Percentiles rank a stretch among this genome's conserved stretches.
Evolutionary conservation across 2,888 invertebrate species (phyloP).

Genomic region (Operophtera brumata): DNA sequence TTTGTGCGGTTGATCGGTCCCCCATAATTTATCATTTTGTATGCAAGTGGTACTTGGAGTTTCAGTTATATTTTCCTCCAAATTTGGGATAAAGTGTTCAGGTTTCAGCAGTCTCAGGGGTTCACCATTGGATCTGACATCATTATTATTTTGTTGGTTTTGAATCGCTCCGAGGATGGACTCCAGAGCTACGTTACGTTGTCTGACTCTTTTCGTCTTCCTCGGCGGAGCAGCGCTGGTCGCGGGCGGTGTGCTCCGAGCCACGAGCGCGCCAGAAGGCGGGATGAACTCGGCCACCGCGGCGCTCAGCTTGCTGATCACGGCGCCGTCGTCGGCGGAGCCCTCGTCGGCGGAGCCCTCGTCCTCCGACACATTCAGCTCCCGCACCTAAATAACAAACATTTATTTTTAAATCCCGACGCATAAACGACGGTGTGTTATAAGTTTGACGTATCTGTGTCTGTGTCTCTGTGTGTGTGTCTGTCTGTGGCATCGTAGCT

Average conservation of each 20-base stretch:
- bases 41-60: background rate
- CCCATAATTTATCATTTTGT: background rate
- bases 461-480: too few relatives aligned
- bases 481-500: too few relatives aligned
- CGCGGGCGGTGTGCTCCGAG: background rate
- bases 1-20: background rate
- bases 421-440: too few relatives aligned
- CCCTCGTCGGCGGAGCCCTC: constrained; percentile 25
- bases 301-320: constrained; percentile 28
- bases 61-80: background rate
- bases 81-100: constrained; percentile 30
- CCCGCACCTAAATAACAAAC: constrained; percentile 43
- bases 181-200: constrained; percentile 50
- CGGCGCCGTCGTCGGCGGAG: background rate
- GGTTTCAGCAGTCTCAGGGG: constrained; percentile 37
- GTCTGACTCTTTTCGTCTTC: constrained; percentile 18
- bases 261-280: background rate
- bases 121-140: background rate
- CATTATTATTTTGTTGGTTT: constrained; percentile 1
- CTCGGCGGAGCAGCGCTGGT: background rate
- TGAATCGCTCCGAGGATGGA: constrained; percentile 42
- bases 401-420: too few relatives aligned
- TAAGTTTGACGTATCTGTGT: too few relatives aligned
- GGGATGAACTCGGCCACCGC: background rate
- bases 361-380: constrained; percentile 25